Evolutionary conservation across 2,888 invertebrate genomes (phyloP), one percentile per base, ranked within the genome.

Genomic region (Agrotis clavis): DNA sequence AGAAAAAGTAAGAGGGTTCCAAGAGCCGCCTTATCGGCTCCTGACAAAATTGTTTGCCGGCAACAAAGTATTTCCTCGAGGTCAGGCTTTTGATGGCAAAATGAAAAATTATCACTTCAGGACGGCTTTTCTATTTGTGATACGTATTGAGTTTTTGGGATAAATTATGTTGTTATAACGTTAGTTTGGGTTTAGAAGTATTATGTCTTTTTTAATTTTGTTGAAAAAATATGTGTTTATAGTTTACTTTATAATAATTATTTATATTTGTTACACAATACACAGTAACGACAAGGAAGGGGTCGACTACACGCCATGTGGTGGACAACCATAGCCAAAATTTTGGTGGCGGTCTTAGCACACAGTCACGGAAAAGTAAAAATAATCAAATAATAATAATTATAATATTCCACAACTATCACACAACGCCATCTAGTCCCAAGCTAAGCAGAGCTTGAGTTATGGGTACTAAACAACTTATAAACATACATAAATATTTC

Each of bases 41-140:
- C 60, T 70, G 71, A 85, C 77, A 66, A 85, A 85, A 85, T 85
- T 79, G 83, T 82, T 80, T 77, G 80, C 69, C 80, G 74, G 70
- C 77, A 77, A 83, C 83, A 75, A 77, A 71, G 65, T 77, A 77
- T 80, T 84, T 75, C 72, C 76, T 77, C 57, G 77, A 73, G 69
- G 67, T 65, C 73, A 62, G 60, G 56, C 47, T 56, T 81, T 80
- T 73, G 59, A 77, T 56, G 66, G 63, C 45, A 60, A 82, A 85
- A 75, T 84, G 80, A 84, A 82, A 84, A 82, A 82, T 85, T 77
- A 73, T 76, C 60, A 54, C 74, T 62, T 67, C 16, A 45, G 41
- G 51, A 50, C 50, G 59, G 51, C 64, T 67, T 61, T 67, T 72
- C 51, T 53, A 67, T 79, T 72, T 61, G 65, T 61, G 21, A 6